phyloP scores from a whole-genome alignment of 2,113 vertebrate genomes.

The Eira barbara region DNA sequence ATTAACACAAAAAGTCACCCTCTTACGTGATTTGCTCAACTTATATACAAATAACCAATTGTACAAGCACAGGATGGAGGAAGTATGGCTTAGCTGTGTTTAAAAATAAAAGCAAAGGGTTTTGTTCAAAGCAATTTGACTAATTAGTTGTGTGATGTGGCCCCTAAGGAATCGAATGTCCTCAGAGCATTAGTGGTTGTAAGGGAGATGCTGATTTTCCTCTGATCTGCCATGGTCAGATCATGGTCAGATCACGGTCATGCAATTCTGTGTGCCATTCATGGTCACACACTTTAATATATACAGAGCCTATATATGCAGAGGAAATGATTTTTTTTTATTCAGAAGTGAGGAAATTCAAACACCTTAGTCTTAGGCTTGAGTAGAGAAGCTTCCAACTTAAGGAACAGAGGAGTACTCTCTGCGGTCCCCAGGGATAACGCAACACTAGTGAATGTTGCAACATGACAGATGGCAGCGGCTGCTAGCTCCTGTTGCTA shows the following conservation, averaged over 20 bases:
- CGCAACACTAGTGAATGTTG: background rate
- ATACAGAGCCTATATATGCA: background rate
- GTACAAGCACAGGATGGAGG: background rate
- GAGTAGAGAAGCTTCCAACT: background rate
- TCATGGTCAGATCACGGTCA: too few relatives aligned
- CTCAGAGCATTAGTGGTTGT: background rate
- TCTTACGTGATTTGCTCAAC: background rate
- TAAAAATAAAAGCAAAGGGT: constrained; percentile 19
- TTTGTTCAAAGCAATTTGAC: background rate
- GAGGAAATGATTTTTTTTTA: background rate
- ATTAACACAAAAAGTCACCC: background rate
- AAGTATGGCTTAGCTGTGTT: background rate
- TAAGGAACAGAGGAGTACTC: background rate
- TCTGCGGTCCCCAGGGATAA: background rate
- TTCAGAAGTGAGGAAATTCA: background rate
- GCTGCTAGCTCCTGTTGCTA: too few relatives aligned
- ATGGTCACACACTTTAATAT: background rate
- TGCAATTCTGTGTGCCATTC: background rate
- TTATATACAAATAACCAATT: background rate
- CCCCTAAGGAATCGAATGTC: background rate
- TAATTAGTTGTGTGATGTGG: background rate
- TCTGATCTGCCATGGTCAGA: background rate
- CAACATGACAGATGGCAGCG: background rate
- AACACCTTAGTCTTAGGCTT: background rate
- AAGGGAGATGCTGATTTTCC: background rate